Base-by-base conservation (phyloP, 2,888 invertebrate genomes). In the Cheiracanthium punctorium region DNA sequence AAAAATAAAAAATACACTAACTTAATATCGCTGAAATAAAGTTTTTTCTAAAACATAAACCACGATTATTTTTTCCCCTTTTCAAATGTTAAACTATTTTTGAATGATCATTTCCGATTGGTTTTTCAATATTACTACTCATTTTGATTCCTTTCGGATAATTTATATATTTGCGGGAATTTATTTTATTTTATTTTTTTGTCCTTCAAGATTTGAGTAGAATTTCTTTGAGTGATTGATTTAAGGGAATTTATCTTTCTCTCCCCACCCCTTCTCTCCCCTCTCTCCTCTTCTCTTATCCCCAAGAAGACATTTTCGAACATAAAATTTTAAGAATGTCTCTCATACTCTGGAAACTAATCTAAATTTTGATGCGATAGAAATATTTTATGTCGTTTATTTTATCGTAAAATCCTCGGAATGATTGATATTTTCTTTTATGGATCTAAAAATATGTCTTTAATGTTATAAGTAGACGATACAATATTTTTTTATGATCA, bases 311-410 rank as follows among this genome's bases (percentile, higher is more conserved):
- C 58, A 58, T 58, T 58, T 58, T 12, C 24, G 24, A 24, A 58
- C 58, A 58, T 58, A 58, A 58, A 58, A 58, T 58, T 58, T 58
- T 58, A 58, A 58, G 58, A 58, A 58, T 58, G 58, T 58, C 58
- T 24, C 58, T 24, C 24, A 58, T 58, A 24, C 58, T 58, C 24
- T 58, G 12, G 58, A 58, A 58, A 58, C 58, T 58, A 58, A 58
- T 58, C 58, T 58, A 58, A 58, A 58, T 58, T 58, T 58, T 58
- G 58, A 58, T 58, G 58, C 58, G 58, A 58, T 58, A 24, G 58
- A 58, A 58, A 58, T 58, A 58, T 58, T 58, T 58, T 58, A 58
- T 58, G 58, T 58, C 58, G 58, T 58, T 58, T 58, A 58, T 58
- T 58, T 58, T 58, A 58, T 58, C 20, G 24, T 58, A 58, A 58